Evolutionary conservation across 1,140 invertebrate genomes (phyloP), one percentile per base, ranked within the genome.

Genomic region (Stenopsyche tienmushanensis): DNA sequence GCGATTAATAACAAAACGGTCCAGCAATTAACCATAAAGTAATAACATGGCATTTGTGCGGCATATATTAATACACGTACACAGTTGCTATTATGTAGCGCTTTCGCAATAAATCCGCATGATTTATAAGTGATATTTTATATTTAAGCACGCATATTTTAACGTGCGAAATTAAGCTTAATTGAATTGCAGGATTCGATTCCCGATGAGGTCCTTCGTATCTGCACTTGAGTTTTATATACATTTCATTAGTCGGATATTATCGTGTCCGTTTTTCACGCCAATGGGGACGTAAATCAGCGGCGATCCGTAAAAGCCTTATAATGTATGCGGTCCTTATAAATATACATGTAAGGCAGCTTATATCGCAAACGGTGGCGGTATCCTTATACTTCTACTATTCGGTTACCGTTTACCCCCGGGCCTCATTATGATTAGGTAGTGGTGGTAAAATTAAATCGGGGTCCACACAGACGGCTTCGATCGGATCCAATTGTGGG

Each of bases 391-490:
- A 13, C n/a, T 47, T 20, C 44, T 24, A 45, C 29, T 58, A 59
- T 66, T 66, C 47, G 64, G 55, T 60, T 65, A 29, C 58, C 54
- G 54, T 24, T 44, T 59, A 23, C 57, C 66, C 66, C 42, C 20
- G 42, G 66, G 66, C 50, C 66, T 67, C 66, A 67, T 67, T 67
- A 64, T 64, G 66, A 67, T 67, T 67, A 64, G 66, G 41, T 54
- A 54, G 29, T 15, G 21, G 24, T 50, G 26, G 17, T 20, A 23
- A 42, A 52, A 52, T 15, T 18, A 52, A 52, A 62, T 39, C 34
- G 49, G 53, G 49, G 9, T 42, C 18, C 29, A 59, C 25, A 59
- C 57, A 23, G 42, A n/a, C n/a, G n/a, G n/a, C n/a, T n/a, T n/a
- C n/a, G n/a, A n/a, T n/a, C n/a, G n/a, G 13, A 13, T 7, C 29